These are phyloP conservation scores for Apostichopus californicus DNA, from an alignment of 35 echinoderm and acorn worm genomes.

Conservation along the genomic window DNA sequence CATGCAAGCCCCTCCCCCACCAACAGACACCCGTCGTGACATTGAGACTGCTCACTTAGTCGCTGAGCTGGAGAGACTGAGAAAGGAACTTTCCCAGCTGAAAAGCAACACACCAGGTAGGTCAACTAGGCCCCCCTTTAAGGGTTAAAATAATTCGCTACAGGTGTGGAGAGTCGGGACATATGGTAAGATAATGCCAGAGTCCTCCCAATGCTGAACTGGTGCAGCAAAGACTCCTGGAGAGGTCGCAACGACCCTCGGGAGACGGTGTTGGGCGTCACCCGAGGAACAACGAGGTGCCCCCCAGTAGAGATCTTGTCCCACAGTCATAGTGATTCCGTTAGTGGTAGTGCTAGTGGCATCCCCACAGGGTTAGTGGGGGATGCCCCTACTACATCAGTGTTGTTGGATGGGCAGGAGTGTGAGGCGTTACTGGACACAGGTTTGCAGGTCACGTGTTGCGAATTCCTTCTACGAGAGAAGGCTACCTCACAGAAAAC, in stretches of 20 bases:
- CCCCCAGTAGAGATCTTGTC: not conserved
- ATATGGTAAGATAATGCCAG: constrained; percentile 8
- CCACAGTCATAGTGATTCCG: not conserved
- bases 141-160: not conserved
- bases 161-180: constrained; percentile 45
- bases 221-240: constrained; percentile 57
- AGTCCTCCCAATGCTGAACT: constrained; percentile 33
- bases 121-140: not conserved
- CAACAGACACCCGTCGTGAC: not conserved
- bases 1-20: not conserved
- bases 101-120: not conserved
- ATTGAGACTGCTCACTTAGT: not conserved
- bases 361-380: constrained; percentile 21
- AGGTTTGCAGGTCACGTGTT: too few species aligned
- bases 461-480: too few species aligned
- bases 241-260: not conserved
- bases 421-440: not conserved
- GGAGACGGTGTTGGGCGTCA: constrained; percentile 33
- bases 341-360: not conserved
- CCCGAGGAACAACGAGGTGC: not conserved
- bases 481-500: too few species aligned
- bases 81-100: not conserved
- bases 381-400: too few species aligned
- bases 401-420: not conserved
- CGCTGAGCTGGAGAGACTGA: not conserved